Conservation (phyloP, 2,888 invertebrate genomes). For the Micoletzkya japonica region DNA sequence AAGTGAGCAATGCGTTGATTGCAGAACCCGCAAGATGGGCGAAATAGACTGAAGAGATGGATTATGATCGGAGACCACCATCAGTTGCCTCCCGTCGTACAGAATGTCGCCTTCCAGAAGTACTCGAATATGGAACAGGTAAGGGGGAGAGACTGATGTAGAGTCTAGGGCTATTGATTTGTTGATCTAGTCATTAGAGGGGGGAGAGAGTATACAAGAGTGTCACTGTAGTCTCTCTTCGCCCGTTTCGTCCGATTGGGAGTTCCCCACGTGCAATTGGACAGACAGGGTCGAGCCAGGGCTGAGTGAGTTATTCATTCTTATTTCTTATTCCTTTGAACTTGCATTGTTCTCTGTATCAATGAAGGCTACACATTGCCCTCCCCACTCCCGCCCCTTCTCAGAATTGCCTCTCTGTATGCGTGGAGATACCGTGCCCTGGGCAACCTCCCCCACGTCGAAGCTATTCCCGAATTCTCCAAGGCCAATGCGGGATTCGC, state of each 20-base stretch:
- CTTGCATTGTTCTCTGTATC: conserved; percentile 1
- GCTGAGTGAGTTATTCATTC: conserved; percentile 71
- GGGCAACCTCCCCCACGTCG: conserved; percentile 89
- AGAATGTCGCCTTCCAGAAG: conserved; percentile 96
- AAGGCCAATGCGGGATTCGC: conserved; percentile 88
- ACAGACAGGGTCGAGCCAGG: conserved; percentile 93
- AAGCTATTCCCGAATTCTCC: conserved; percentile 79
- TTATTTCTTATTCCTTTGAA: background rate
- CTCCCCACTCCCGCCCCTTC: conserved; percentile 31
- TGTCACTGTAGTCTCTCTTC: conserved; percentile 77
- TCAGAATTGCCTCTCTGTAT: conserved; percentile 67
- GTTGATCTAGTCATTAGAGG: background rate
- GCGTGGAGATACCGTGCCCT: conserved; percentile 71
- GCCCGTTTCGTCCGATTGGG: conserved; percentile 92
- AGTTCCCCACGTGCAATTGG: conserved; percentile 93
- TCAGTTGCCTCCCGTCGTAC: conserved; percentile 97
- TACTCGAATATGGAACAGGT: conserved; percentile 98
- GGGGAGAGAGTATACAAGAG: background rate
- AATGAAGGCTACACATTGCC: background rate
- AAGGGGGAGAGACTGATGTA: background rate
- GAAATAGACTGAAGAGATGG: conserved; percentile 94
- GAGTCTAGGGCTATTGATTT: background rate
- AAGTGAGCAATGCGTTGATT: no score
- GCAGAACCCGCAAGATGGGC: conserved; percentile 89
- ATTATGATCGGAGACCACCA: conserved; percentile 99